Base-by-base conservation (phyloP, 2,797 vertebrate genomes). In the Meriones psammophilus region DNA sequence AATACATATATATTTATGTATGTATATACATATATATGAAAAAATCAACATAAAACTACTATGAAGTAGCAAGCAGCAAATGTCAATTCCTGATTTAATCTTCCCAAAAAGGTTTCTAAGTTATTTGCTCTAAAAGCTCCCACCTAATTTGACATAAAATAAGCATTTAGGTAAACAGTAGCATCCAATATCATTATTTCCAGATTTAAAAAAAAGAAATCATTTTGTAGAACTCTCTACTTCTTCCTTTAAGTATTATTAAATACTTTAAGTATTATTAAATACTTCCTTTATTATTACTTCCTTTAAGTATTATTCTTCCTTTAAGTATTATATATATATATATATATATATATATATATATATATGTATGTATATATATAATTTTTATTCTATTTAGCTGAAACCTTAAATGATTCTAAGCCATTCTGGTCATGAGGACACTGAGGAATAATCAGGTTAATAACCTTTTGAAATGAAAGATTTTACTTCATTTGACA, bases 101-200 rank as follows among this genome's bases (percentile, higher is more conserved):
- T 92, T 30, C 62, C 26, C 7, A 64, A 60, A 5, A n/a, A 42
- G 42, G 42, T 71, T 94, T 93, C 78, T 88, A 71, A 89, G 50
- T 64, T 91, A 92, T 76, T 91, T 87, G 88, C 39, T 83, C 85
- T 79, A 87, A 89, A 92, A 93, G 5, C 56, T 46, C n/a, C 68
- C 73, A n/a, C 69, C 30, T 87, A 18, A 5, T 62, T 91, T 96
- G 33, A 33, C 58, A 1, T 46, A 74, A 60, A 94, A 88, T 42
- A 89, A 60, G 74, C 3, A 74, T 39, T 92, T 2, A 79, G 92
- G 77, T 46, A 68, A 81, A 90, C 71, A 17, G 68, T 73, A 92
- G 54, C 15, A 7, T 30, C 0, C 68, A 92, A 83, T 60, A 71
- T 94, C 58, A 58, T 92, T 13, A 94, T 77, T 94, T 77, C 54